Percentiles rank a stretch among this genome's conserved stretches.
Evolutionary conservation across 2,888 invertebrate species (phyloP).

Genomic region (Mallateleia sp.): DNA sequence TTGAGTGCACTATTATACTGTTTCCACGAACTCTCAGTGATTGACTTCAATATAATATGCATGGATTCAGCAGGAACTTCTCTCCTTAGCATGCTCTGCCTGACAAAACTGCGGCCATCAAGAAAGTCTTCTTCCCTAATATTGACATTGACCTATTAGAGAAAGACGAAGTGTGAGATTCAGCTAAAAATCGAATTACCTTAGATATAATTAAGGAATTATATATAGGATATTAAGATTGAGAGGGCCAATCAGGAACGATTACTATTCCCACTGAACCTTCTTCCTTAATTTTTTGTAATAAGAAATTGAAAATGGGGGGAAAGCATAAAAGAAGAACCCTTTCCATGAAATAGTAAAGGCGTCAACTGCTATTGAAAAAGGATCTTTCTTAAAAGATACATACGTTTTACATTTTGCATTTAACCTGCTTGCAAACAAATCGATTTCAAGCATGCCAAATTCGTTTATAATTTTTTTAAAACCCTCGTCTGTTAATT

Average conservation of each 20-base stretch:
- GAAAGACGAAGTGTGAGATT: slow-evolving; percentile 8
- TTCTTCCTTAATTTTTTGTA: slow-evolving; percentile 84
- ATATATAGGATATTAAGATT: slow-evolving; percentile 79
- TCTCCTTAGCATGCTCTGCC: slow-evolving; percentile 45
- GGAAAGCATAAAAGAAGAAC: slow-evolving; percentile 81
- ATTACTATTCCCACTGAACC: slow-evolving; percentile 84
- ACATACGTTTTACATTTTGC: slow-evolving; percentile 7
- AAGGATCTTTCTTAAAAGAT: neutral
- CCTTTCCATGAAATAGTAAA: neutral
- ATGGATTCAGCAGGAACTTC: slow-evolving; percentile 26
- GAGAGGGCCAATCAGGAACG: slow-evolving; percentile 83
- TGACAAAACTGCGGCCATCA: slow-evolving; percentile 58
- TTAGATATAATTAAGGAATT: slow-evolving; percentile 32
- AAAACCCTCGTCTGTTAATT: neutral
- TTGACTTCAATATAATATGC: slow-evolving; percentile 49
- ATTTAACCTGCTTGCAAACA: slow-evolving; percentile 22
- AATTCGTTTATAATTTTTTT: neutral
- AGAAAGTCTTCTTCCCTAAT: slow-evolving; percentile 13
- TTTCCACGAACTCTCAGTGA: slow-evolving; percentile 53
- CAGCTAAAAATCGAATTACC: slow-evolving; percentile 43
- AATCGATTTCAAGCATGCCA: neutral
- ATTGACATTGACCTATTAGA: slow-evolving; percentile 9
- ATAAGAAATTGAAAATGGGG: slow-evolving; percentile 82
- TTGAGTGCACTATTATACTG: slow-evolving; percentile 53
- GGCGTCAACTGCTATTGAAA: neutral